phyloP scores from a whole-genome alignment of 2,797 vertebrate species.

The Periophthalmus magnuspinnatus region DNA sequence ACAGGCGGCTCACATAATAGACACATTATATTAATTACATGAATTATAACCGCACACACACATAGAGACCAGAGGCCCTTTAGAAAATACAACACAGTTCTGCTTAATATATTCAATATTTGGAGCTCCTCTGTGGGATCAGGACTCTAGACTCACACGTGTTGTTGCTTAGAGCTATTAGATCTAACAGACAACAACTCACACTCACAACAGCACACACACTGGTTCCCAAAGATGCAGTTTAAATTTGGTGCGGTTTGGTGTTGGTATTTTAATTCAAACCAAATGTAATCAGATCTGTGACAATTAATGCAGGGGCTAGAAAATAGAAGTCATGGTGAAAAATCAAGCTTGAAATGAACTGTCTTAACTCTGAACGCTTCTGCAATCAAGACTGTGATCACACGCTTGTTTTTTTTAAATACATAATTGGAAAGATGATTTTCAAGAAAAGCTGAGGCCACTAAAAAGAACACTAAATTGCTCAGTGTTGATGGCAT shows the following conservation, averaged over 20 bases:
- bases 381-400: slow-evolving; percentile 22
- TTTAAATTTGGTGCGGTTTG: slow-evolving; percentile 29
- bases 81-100: slow-evolving; percentile 36
- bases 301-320: slow-evolving; percentile 28
- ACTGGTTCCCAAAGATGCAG: slow-evolving; percentile 31
- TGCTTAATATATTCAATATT: slow-evolving; percentile 56
- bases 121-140: slow-evolving; percentile 47
- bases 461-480: neutral
- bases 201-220: slow-evolving; percentile 24
- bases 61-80: slow-evolving; percentile 18
- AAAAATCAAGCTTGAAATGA: slow-evolving; percentile 50
- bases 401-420: slow-evolving; percentile 23
- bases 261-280: neutral
- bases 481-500: neutral
- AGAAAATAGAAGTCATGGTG: slow-evolving; percentile 21
- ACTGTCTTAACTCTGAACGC: slow-evolving; percentile 2
- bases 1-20: neutral
- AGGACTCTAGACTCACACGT: slow-evolving; percentile 49
- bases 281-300: slow-evolving; percentile 33
- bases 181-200: slow-evolving; percentile 17
- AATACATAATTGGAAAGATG: slow-evolving; percentile 15
- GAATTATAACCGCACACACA: neutral
- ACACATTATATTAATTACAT: neutral
- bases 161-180: slow-evolving; percentile 20
- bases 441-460: neutral